A percentile compares a stretch with the other conserved stretches of the same genome.
Conservation (phyloP, 2,888 invertebrate species). For the Amiota mariae region DNA sequence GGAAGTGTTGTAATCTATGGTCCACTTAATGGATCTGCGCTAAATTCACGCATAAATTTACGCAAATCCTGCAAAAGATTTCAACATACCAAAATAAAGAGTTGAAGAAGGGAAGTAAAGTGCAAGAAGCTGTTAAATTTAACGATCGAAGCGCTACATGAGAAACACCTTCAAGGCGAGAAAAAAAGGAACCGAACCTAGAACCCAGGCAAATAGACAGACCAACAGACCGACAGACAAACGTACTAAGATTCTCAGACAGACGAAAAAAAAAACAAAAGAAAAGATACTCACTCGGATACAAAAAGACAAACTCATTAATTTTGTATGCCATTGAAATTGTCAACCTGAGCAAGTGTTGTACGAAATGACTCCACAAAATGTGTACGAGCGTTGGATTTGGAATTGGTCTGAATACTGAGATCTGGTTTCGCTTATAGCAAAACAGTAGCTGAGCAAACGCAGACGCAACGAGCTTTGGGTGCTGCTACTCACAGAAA, state of each 20-base stretch:
- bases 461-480: constrained; percentile 43
- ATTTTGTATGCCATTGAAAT: constrained; percentile 47
- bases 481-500: constrained; percentile 8
- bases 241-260: constrained; percentile 24
- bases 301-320: constrained; percentile 54
- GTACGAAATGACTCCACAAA: not conserved
- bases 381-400: no score
- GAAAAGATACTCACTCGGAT: constrained; percentile 53
- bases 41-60: constrained; percentile 69
- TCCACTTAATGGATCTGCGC: constrained; percentile 69
- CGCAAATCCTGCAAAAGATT: constrained; percentile 36
- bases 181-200: constrained; percentile 16
- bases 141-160: constrained; percentile 45
- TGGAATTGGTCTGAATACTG: no score
- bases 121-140: constrained; percentile 63
- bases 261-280: constrained; percentile 17
- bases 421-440: no score
- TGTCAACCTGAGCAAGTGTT: constrained; percentile 52
- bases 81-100: not conserved
- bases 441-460: constrained; percentile 57
- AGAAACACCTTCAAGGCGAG: constrained; percentile 27
- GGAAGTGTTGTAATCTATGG: constrained; percentile 56
- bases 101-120: constrained; percentile 41
- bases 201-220: not conserved
- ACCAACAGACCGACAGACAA: constrained; percentile 29